phyloP scores from a whole-genome alignment of 2,797 vertebrate species.

The Coregonus sp. region DNA sequence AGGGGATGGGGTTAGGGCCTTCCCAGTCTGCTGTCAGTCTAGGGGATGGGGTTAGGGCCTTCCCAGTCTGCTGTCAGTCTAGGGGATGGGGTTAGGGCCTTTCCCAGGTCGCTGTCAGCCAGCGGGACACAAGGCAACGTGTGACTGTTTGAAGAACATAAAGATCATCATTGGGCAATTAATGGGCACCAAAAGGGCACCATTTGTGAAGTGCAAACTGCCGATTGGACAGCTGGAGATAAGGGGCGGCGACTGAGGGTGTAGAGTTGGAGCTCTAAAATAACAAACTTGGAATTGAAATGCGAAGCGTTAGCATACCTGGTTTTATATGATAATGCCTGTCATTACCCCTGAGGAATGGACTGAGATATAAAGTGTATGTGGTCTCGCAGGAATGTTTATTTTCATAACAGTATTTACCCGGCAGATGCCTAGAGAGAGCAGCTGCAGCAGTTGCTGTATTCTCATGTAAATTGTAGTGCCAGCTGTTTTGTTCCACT shows the following conservation, averaged over 20 bases:
- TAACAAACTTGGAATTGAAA: slow-evolving; percentile 58
- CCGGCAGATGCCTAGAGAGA: slow-evolving; percentile 33
- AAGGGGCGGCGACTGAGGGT: background rate
- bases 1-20: too few species aligned
- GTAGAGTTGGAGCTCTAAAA: background rate
- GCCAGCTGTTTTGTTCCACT: slow-evolving; percentile 55
- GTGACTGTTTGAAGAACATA: slow-evolving; percentile 68
- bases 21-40: too few species aligned
- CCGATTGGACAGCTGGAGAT: slow-evolving; percentile 19
- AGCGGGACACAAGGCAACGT: slow-evolving; percentile 67
- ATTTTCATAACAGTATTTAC: slow-evolving; percentile 54
- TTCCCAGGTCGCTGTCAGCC: slow-evolving; percentile 7
- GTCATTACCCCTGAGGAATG: slow-evolving; percentile 24
- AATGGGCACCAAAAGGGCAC: slow-evolving; percentile 73
- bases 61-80: too few species aligned
- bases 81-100: background rate
- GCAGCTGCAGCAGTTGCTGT: slow-evolving; percentile 46
- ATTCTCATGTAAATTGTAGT: slow-evolving; percentile 40
- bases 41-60: too few species aligned
- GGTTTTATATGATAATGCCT: slow-evolving; percentile 1
- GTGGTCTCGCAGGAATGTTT: slow-evolving; percentile 35
- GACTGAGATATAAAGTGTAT: slow-evolving; percentile 22
- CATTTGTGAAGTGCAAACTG: slow-evolving; percentile 65
- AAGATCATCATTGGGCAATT: slow-evolving; percentile 73
- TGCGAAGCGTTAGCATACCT: slow-evolving; percentile 12